Conservation (phyloP, 64 coral and sea anemone species). For the Montipora sp. region DNA sequence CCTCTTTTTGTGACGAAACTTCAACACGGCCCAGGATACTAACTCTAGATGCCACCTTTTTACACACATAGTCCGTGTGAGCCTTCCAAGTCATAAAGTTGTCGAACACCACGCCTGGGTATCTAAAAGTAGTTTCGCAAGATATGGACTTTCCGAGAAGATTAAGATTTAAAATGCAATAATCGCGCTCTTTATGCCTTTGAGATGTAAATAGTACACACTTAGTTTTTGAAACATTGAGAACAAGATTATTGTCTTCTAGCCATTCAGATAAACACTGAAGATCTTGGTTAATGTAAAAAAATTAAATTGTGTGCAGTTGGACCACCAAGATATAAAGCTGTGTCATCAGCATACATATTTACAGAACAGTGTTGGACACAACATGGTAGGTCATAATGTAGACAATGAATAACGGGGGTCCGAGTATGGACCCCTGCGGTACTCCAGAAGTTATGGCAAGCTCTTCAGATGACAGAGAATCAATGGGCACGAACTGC, state of each 20-base stretch:
- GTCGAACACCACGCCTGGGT: too few species aligned
- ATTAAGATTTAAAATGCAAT: too few species aligned
- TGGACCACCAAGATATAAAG: not conserved
- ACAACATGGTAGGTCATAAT: not conserved
- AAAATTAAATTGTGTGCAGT: not conserved
- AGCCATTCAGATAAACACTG: not conserved
- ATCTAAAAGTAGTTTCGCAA: too few species aligned
- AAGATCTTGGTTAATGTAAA: not conserved
- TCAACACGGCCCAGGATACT: too few species aligned
- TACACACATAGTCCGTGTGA: too few species aligned
- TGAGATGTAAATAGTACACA: too few species aligned
- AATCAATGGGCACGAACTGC: not conserved
- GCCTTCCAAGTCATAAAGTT: too few species aligned
- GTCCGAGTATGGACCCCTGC: not conserved
- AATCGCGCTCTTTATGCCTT: too few species aligned
- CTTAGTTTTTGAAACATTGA: too few species aligned
- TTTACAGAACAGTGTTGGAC: slow-evolving; percentile 15
- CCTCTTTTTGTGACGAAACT: too few species aligned
- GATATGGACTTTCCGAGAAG: too few species aligned
- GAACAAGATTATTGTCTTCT: not conserved
- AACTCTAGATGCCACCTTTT: too few species aligned
- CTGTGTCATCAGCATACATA: not conserved
- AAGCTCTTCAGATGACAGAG: slow-evolving; percentile 1
- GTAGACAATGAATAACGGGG: not conserved
- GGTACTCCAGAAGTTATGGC: slow-evolving; percentile 6